Percentiles rank a stretch among this genome's conserved stretches.
These are phyloP conservation scores for Eurypyga helias DNA, from an alignment of 2,113 vertebrate genomes.

Conservation along the genomic window DNA sequence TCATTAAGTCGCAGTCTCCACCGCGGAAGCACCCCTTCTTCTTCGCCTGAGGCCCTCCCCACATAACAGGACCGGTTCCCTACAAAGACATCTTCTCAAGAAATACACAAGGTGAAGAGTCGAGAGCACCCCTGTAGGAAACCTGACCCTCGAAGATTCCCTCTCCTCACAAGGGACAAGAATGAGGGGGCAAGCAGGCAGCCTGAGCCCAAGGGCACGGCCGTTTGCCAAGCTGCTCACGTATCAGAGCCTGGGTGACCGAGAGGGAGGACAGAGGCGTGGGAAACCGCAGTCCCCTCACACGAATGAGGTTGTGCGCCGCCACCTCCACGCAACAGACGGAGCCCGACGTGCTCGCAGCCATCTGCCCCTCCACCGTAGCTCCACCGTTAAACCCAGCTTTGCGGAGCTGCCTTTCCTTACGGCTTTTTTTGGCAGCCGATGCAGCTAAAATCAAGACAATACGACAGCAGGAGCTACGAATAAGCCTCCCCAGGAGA, in stretches of 20 bases:
- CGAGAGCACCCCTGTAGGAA: neutral
- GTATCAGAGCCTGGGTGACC: neutral
- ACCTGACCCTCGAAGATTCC: neutral
- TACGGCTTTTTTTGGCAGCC: neutral
- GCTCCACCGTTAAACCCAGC: neutral
- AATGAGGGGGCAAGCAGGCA: neutral
- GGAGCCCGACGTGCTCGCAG: neutral
- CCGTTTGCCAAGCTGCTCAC: rapidly evolving
- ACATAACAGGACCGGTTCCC: neutral
- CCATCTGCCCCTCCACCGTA: neutral
- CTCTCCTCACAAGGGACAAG: neutral
- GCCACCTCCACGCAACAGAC: neutral
- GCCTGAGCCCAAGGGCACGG: neutral
- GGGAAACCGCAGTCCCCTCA: neutral
- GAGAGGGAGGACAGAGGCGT: neutral
- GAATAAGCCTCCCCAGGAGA: neutral
- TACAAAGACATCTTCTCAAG: neutral
- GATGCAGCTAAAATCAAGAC: neutral
- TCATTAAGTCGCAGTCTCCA: neutral
- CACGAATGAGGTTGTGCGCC: rapidly evolving
- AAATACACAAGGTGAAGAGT: neutral
- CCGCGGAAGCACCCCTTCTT: neutral
- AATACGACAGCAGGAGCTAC: neutral
- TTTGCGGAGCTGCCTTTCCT: neutral
- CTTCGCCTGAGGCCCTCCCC: neutral